Percentiles rank a stretch among this genome's conserved stretches.
Evolutionary conservation across 2,113 vertebrate species (phyloP).

Genomic region (Macrotus californicus): DNA sequence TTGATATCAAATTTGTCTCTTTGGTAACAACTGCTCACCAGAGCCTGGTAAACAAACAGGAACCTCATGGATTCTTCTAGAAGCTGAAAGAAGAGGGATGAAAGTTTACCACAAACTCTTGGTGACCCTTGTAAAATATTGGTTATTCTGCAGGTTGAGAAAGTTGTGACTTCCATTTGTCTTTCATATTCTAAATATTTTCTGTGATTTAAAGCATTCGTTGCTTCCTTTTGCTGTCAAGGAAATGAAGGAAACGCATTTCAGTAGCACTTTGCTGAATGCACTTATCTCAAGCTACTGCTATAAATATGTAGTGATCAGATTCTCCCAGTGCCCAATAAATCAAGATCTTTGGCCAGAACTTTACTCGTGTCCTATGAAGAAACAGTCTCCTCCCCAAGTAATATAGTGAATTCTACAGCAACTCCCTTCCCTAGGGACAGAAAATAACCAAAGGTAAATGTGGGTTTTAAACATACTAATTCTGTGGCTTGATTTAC

Average conservation of each 20-base stretch:
- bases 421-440: background rate
- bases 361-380: slow-evolving; percentile 62
- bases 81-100: slow-evolving; percentile 43
- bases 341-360: slow-evolving; percentile 77
- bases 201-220: slow-evolving; percentile 78
- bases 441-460: slow-evolving; percentile 57
- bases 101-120: slow-evolving; percentile 78
- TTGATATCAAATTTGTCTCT: background rate
- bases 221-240: slow-evolving; percentile 81
- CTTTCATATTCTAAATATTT: slow-evolving; percentile 80
- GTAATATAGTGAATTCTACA: slow-evolving; percentile 13
- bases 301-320: slow-evolving; percentile 75
- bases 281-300: slow-evolving; percentile 75
- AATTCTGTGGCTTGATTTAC: slow-evolving; percentile 63
- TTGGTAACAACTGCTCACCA: slow-evolving; percentile 9
- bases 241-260: slow-evolving; percentile 80
- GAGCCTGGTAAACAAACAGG: background rate
- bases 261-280: slow-evolving; percentile 82
- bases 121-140: slow-evolving; percentile 80
- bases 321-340: slow-evolving; percentile 75
- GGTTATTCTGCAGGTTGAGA: slow-evolving; percentile 63
- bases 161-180: slow-evolving; percentile 77
- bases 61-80: slow-evolving; percentile 38
- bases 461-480: slow-evolving; percentile 46
- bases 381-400: slow-evolving; percentile 23